These are phyloP conservation scores for Dexiosoma caninum DNA, from an alignment of 2,888 invertebrate species.

Conservation along the genomic window DNA sequence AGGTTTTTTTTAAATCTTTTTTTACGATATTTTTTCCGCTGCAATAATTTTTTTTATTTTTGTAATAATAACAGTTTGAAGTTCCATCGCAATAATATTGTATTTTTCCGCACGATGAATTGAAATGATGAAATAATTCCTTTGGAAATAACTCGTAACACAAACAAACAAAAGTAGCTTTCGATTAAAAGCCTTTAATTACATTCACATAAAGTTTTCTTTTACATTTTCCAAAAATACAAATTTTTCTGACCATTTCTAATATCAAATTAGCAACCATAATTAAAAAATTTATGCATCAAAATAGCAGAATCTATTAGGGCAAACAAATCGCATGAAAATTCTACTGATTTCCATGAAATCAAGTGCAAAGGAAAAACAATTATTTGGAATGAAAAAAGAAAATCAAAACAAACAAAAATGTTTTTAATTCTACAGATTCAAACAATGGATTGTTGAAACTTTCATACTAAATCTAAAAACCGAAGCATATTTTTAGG, in stretches of 20 bases:
- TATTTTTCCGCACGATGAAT: too few relatives aligned
- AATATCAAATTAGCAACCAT: neutral
- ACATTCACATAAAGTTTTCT: neutral
- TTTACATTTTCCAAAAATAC: neutral
- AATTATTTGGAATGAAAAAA: too few relatives aligned
- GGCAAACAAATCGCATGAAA: neutral
- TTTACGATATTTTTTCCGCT: too few relatives aligned
- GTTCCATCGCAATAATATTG: too few relatives aligned
- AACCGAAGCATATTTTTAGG: slow-evolving; percentile 52
- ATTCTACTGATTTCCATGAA: neutral
- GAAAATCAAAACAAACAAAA: neutral
- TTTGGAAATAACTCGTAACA: too few relatives aligned
- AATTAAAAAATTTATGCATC: neutral
- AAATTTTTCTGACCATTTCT: neutral
- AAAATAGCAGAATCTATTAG: neutral
- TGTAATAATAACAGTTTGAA: too few relatives aligned
- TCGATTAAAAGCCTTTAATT: too few relatives aligned
- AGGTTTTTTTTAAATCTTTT: too few relatives aligned
- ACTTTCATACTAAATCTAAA: slow-evolving; percentile 25
- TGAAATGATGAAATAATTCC: too few relatives aligned
- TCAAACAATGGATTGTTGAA: slow-evolving; percentile 39
- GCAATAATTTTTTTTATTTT: too few relatives aligned
- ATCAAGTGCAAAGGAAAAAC: too few relatives aligned
- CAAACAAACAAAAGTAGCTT: too few relatives aligned
- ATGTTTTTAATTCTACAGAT: slow-evolving; percentile 47